Base-by-base conservation (phyloP, 2,888 invertebrate genomes). In the Acheta domesticus region DNA sequence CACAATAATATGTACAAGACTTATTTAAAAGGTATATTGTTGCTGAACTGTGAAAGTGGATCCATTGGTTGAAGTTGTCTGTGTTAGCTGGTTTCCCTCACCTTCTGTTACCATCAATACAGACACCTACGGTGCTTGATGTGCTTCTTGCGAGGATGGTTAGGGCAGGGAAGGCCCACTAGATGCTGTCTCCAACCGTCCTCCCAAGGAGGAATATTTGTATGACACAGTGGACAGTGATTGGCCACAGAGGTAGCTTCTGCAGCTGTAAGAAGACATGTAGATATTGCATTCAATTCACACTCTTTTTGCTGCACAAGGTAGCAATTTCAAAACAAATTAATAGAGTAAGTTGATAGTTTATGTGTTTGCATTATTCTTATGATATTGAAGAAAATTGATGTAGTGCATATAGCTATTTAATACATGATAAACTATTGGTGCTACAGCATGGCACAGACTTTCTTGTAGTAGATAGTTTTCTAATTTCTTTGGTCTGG, bases 201-300 rank as follows among this genome's bases (percentile, higher is more conserved):
- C 84, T 96, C 94, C 50, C 88, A 87, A 2, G 85, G 83, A 20
- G 92, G 88, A 2, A 97, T 91, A 86, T 95, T 93, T 82, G 90
- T 90, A 84, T 94, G 93, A 85, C 97, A 97, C 81, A 97, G 90
- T 0, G 96, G 96, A 85, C 97, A 97, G 83, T 94, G 93, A 86
- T 93, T 94, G 82, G 92, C 92, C 62, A 93, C 93, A 83, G 89
- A 89, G 48, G 87, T 85, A 49, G 89, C 86, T 84, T 89, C 90
- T 87, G 85, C 82, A 84, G 87, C 87, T 86, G 83, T 20, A 83
- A 82, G 79, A 11, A 81, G 21, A 62, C n/a, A 62, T 36, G 5
- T 36, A 36, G 4, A 4, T 36, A 36, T 36, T 36, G 8, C 36
- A 36, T 36, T 36, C 36, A 36, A 36, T 36, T 36, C 36, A 36